A percentile compares a stretch with the other conserved stretches of the same genome.
These are phyloP conservation scores for Apostichopus californicus DNA, from an alignment of 35 echinoderm and acorn worm genomes.

Conservation along the genomic window DNA sequence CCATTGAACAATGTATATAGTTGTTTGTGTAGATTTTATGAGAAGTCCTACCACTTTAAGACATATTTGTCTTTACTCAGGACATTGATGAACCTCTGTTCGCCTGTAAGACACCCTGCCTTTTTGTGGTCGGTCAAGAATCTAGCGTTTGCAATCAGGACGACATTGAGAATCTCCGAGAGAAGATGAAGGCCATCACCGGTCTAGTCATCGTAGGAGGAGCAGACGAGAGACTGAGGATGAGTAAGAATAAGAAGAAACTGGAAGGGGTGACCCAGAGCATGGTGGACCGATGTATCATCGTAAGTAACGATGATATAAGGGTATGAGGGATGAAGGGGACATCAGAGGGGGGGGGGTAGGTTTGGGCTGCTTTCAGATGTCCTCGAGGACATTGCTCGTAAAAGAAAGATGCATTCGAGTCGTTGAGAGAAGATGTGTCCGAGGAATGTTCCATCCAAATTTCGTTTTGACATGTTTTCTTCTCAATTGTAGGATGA, in stretches of 20 bases:
- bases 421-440: too few species aligned
- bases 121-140: constrained; percentile 96
- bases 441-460: too few species aligned
- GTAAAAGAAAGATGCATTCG: too few species aligned
- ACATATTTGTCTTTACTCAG: constrained; percentile 7
- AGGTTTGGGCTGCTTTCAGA: neutral
- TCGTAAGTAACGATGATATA: constrained; percentile 58
- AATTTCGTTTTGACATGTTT: neutral
- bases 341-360: neutral
- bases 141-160: constrained; percentile 89
- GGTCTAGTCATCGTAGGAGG: constrained; percentile 91
- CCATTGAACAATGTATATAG: too few species aligned
- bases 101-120: constrained; percentile 84
- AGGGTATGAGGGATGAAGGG: too few species aligned
- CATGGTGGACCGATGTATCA: constrained; percentile 99
- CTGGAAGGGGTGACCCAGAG: constrained; percentile 85
- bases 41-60: neutral
- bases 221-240: constrained; percentile 83
- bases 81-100: constrained; percentile 86
- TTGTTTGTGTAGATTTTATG: neutral
- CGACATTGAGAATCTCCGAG: constrained; percentile 83
- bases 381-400: too few species aligned
- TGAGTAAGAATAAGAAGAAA: constrained; percentile 85
- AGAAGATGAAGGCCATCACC: constrained; percentile 91
- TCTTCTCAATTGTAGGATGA: constrained; percentile 75